Evolutionary conservation across 2,888 invertebrate genomes (phyloP), one percentile per base, ranked within the genome.

Genomic region (Drosophila planitibia): DNA sequence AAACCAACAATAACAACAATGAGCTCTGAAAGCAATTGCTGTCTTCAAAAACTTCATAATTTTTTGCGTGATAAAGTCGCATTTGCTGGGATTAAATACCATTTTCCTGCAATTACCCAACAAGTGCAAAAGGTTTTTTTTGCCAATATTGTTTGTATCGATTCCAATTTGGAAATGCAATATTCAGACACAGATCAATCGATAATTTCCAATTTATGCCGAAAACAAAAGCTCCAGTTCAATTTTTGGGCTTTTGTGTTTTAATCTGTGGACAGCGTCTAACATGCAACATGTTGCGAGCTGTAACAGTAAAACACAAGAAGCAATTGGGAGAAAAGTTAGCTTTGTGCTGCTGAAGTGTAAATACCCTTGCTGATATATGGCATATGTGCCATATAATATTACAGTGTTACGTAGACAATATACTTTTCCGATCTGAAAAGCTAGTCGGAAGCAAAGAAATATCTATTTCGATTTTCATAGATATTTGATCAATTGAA

Each of bases 1-100:
- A 80, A 70, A 62, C 33, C 44, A 74, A 72, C 51, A 66, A 25
- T 37, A 53, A 55, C 70, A 73, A 35, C 59, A 55, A 47, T 9
- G 22, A 57, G 54, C 60, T 61, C 59, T 73, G 64, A 79, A 77
- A 82, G 80, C 78, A 87, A 81, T 78, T 76, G 81, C 76, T 80
- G 77, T 75, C 81, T 70, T 74, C 74, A 76, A 71, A 76, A 85
- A 87, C 87, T 91, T 88, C 88, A 88, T 88, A 89, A 89, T 85
- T 91, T 91, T 87, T 89, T 90, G 82, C 92, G 92, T 91, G 91
- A 82, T 91, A 81, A 89, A 91, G 89, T 90, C 86, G 90, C 85
- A 87, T 88, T 90, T 85, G 76, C 55, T 72, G 74, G 90, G 92
- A 92, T 92, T 92, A 92, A 89, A 86, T 86, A 82, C 77, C 91